Evolutionary conservation across 2,888 invertebrate species (phyloP).

Genomic region (Torymus auratus): DNA sequence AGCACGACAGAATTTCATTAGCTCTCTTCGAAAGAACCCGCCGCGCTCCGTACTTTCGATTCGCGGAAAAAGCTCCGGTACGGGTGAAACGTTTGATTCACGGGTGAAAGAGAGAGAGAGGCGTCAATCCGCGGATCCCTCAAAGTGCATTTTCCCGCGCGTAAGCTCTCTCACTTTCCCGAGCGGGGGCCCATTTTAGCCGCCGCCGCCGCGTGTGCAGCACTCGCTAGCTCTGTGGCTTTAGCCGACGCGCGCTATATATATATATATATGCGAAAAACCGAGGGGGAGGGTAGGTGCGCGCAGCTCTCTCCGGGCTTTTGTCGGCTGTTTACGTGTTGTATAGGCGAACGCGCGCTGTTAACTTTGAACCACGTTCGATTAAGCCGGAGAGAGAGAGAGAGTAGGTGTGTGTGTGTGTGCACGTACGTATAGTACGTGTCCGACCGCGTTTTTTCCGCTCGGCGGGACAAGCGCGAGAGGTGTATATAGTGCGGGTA

Average conservation of each 20-base stretch:
- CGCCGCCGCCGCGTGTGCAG: too few relatives aligned
- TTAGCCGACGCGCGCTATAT: too few relatives aligned
- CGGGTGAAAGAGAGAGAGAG: not conserved
- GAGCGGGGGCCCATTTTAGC: not conserved
- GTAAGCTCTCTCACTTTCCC: too few relatives aligned
- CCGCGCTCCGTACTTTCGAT: too few relatives aligned
- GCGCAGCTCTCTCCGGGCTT: slow-evolving; percentile 29
- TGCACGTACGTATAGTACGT: slow-evolving; percentile 49
- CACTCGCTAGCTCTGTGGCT: too few relatives aligned
- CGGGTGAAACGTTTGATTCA: not conserved
- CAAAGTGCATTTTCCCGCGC: not conserved
- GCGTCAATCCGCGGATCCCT: not conserved
- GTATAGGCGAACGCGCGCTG: slow-evolving; percentile 17
- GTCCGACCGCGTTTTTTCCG: slow-evolving; percentile 61
- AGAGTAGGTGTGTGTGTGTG: too few relatives aligned
- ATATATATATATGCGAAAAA: too few relatives aligned
- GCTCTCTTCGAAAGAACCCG: too few relatives aligned
- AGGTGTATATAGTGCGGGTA: too few relatives aligned
- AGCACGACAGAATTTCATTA: too few relatives aligned
- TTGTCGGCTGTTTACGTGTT: slow-evolving; percentile 36
- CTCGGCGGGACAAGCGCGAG: slow-evolving; percentile 39
- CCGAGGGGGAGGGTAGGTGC: too few relatives aligned
- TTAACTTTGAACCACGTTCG: slow-evolving; percentile 64
- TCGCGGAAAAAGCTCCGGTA: too few relatives aligned
- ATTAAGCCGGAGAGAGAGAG: slow-evolving; percentile 57